A percentile compares a stretch with the other conserved stretches of the same genome.
Conservation (phyloP, 2,113 vertebrate genomes). For the Cavia aperea region DNA sequence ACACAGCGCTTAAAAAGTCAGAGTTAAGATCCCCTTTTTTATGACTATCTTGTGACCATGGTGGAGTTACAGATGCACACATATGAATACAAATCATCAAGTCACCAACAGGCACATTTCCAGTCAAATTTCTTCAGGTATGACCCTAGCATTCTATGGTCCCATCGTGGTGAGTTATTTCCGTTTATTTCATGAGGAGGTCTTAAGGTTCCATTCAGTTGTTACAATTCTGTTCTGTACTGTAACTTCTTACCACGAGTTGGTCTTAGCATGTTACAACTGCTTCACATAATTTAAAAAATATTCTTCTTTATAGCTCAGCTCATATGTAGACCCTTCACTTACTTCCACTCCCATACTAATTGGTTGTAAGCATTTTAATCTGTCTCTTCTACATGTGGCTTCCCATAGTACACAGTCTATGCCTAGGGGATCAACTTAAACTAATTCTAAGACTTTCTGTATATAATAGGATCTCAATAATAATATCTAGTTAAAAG, state of each 20-base stretch:
- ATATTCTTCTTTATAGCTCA: neutral
- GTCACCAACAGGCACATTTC: neutral
- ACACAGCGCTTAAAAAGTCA: neutral
- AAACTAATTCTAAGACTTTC: neutral
- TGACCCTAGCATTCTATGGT: neutral
- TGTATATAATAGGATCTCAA: neutral
- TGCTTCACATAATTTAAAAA: neutral
- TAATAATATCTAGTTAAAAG: neutral
- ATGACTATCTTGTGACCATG: neutral
- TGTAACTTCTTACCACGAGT: neutral
- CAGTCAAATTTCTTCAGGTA: neutral
- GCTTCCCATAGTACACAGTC: neutral
- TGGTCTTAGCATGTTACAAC: neutral
- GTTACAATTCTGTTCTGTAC: neutral
- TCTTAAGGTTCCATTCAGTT: neutral
- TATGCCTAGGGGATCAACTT: neutral
- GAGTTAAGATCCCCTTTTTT: neutral
- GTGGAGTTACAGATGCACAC: accelerated
- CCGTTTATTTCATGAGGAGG: neutral
- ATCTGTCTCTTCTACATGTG: neutral
- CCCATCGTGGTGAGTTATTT: neutral
- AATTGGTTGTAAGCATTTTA: neutral
- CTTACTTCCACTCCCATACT: neutral
- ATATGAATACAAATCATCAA: neutral
- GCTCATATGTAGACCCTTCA: neutral